Evolutionary conservation across 2,113 vertebrate genomes (phyloP).

Genomic region (Machaerirhynchus nigripectus): DNA sequence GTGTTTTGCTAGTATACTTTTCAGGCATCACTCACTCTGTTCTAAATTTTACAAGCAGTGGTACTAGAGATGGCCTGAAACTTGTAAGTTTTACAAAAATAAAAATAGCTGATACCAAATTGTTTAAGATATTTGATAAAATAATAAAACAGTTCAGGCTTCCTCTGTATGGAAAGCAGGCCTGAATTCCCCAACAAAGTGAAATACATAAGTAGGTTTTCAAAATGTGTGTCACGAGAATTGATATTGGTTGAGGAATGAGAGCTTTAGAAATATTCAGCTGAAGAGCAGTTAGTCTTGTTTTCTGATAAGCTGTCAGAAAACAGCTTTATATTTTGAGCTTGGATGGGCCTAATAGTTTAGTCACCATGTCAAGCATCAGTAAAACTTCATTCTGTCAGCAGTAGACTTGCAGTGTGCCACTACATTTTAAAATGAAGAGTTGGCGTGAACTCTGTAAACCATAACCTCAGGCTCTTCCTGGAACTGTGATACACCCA

Average conservation of each 20-base stretch:
- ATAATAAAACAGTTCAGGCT: background rate
- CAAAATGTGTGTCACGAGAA: slow-evolving; percentile 27
- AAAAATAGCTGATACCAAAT: background rate
- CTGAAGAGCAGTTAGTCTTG: slow-evolving; percentile 59
- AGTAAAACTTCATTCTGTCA: slow-evolving; percentile 64
- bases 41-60: background rate
- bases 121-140: background rate
- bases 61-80: background rate
- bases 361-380: slow-evolving; percentile 62
- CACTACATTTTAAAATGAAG: slow-evolving; percentile 52
- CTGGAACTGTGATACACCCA: slow-evolving; percentile 67
- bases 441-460: slow-evolving; percentile 63
- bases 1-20: background rate
- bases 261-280: slow-evolving; percentile 36
- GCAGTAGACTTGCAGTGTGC: slow-evolving; percentile 40
- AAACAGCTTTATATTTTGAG: slow-evolving; percentile 65
- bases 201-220: slow-evolving; percentile 8
- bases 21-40: background rate
- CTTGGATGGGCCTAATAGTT: slow-evolving; percentile 55
- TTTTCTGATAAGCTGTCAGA: slow-evolving; percentile 63
- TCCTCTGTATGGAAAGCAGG: background rate
- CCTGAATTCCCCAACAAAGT: background rate
- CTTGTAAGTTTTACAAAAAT: background rate
- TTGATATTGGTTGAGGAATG: background rate
- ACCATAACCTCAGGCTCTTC: slow-evolving; percentile 68